A percentile compares a stretch with the other conserved stretches of the same genome.
These are phyloP conservation scores for Melanitta fusca DNA, from an alignment of 2,797 vertebrate genomes.

Conservation along the genomic window DNA sequence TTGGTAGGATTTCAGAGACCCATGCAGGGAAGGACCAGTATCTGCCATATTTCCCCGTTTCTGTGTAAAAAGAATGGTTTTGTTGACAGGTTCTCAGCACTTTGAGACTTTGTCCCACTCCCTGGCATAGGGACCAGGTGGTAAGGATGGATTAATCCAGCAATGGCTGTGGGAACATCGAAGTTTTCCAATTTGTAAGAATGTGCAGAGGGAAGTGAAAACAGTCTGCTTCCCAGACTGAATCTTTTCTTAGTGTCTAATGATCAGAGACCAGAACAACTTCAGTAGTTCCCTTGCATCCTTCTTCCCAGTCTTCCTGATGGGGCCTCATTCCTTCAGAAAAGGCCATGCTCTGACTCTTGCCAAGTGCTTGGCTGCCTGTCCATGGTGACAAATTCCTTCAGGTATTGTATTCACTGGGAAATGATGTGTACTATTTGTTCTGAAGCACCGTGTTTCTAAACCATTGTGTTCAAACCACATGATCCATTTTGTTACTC, in stretches of 20 bases:
- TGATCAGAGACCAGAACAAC: neutral
- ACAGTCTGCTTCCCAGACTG: neutral
- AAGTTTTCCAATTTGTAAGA: neutral
- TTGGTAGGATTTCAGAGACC: neutral
- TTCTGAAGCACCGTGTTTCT: accelerated
- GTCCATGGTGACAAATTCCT: neutral
- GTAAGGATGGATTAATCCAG: neutral
- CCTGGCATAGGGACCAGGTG: neutral
- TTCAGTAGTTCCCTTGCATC: neutral
- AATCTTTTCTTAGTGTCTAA: neutral
- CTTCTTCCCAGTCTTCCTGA: neutral
- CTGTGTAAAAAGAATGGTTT: neutral
- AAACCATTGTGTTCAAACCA: neutral
- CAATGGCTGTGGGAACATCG: neutral
- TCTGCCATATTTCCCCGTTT: neutral
- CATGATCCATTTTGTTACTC: neutral
- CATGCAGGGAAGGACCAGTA: neutral
- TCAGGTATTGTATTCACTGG: neutral
- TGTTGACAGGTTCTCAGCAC: neutral
- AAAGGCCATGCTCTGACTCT: neutral
- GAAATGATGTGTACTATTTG: neutral
- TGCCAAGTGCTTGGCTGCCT: neutral
- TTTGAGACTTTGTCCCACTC: neutral
- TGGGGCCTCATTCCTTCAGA: neutral
- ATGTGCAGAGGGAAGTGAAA: neutral